Percentiles rank a stretch among this genome's conserved stretches.
phyloP scores from a whole-genome alignment of 92 coral and sea anemone genomes.

The Nematostella vectensis region DNA sequence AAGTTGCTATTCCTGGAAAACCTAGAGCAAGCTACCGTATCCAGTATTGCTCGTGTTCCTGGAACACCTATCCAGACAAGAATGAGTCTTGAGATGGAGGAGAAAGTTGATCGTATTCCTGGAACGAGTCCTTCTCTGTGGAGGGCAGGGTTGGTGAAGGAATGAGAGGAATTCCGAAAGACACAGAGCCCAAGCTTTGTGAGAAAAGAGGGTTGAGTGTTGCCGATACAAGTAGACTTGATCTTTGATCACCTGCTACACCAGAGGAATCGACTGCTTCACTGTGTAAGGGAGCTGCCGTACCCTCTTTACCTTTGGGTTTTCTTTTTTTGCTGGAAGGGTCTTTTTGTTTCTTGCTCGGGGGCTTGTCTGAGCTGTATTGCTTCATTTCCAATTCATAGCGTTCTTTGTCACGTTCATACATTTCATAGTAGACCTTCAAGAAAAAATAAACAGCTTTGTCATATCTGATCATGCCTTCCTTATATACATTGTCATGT shows the following conservation, averaged over 20 bases:
- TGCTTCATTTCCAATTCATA: conserved; percentile 94
- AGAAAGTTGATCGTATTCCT: conserved; percentile 36
- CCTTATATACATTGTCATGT: too few species aligned
- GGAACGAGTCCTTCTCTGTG: conserved; percentile 32
- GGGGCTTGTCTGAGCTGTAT: conserved; percentile 74
- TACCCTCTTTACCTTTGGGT: conserved; percentile 29
- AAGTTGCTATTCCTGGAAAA: too few species aligned
- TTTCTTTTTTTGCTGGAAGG: conserved; percentile 50
- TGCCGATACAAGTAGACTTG: conserved; percentile 47
- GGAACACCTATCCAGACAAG: conserved; percentile 13
- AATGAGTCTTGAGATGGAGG: conserved; percentile 33
- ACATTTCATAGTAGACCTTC: conserved; percentile 92
- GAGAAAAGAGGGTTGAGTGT: conserved; percentile 68
- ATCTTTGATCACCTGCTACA: conserved; percentile 34
- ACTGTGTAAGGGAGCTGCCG: background rate
- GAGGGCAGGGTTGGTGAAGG: conserved; percentile 47
- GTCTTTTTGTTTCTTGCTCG: conserved; percentile 42
- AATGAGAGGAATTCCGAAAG: conserved; percentile 56
- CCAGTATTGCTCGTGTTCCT: too few species aligned
- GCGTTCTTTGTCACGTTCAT: conserved; percentile 93
- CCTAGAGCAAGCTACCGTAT: too few species aligned
- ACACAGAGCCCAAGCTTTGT: conserved; percentile 57
- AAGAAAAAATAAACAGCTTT: background rate
- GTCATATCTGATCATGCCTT: too few species aligned
- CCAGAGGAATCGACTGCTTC: background rate